Base-by-base conservation (phyloP, 2,888 invertebrate genomes). In the Apoderus coryli region DNA sequence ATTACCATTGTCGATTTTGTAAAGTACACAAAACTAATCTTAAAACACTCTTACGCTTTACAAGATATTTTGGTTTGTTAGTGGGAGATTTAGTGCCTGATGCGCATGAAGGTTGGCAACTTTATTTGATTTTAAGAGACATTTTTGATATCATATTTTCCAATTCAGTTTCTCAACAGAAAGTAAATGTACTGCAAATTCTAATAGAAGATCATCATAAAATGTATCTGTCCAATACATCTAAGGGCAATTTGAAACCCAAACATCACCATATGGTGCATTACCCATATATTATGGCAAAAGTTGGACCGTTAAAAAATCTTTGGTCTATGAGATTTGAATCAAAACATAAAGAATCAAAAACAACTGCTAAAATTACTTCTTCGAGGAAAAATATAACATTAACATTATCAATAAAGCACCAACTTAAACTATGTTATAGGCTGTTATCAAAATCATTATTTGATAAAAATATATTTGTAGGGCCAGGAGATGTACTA, bases 1-100 rank as follows among this genome's bases (percentile, higher is more conserved):
- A n/a, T 32, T 34, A 29, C 32, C 46, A 32, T 31, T 50, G 49
- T 33, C 35, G 51, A 28, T 39, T 47, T 28, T 49, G 46, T 39
- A 39, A 31, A 40, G 30, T 13, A 25, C 25, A 22, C 36, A 37
- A 25, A 24, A 34, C 22, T 39, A 39, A 27, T 37, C 36, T n/a
- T 25, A 35, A 25, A 33, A 9, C 16, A n/a, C n/a, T n/a, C n/a
- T n/a, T n/a, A n/a, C n/a, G 36, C 25, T 41, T 42, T 26, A 22
- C 35, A 4, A 30, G 32, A 34, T 29, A 37, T 33, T 32, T 42
- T 11, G 34, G 40, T 2, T 13, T 38, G 14, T 36, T 44, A 14
- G 32, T 44, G 9, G 39, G 42, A 15, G 37, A 42, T 22, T 27
- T 39, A 5, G 33, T 45, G 2, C 37, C 38, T 4, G 32, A 24